These are phyloP conservation scores for Quadroppia sp. DNA, from an alignment of 2,888 invertebrate genomes.

Conservation along the genomic window DNA sequence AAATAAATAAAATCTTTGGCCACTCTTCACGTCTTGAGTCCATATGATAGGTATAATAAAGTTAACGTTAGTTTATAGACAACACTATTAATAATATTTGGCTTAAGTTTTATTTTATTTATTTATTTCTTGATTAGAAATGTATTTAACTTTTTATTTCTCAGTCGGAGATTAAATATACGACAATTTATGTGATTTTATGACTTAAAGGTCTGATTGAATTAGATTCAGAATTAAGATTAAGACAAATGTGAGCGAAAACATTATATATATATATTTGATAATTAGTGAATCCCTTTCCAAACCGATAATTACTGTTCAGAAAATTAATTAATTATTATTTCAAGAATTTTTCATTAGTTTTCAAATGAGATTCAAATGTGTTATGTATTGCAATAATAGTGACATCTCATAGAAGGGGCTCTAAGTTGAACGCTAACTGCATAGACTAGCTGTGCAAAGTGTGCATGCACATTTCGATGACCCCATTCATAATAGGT, in stretches of 20 bases:
- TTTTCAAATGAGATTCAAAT: background rate
- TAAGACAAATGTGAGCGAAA: background rate
- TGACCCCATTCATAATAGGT: too few species aligned
- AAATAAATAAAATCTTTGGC: too few species aligned
- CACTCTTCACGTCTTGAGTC: too few species aligned
- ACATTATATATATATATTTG: conserved; percentile 6
- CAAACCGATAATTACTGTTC: conserved; percentile 8
- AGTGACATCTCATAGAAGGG: conserved; percentile 12
- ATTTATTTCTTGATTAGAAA: background rate
- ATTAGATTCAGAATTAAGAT: background rate
- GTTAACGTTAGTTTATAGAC: background rate
- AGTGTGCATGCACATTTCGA: background rate
- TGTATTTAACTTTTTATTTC: too few species aligned
- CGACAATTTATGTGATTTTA: background rate
- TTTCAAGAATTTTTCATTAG: background rate
- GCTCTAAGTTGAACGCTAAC: background rate
- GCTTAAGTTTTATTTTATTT: background rate
- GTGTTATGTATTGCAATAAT: background rate
- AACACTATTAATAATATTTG: background rate
- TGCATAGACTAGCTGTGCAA: background rate
- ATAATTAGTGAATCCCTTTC: background rate
- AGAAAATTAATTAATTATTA: background rate
- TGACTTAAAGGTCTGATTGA: background rate
- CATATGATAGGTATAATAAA: too few species aligned
- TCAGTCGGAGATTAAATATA: background rate